Conservation (phyloP, 1,140 invertebrate species). For the Rhizoglyphus robini region DNA sequence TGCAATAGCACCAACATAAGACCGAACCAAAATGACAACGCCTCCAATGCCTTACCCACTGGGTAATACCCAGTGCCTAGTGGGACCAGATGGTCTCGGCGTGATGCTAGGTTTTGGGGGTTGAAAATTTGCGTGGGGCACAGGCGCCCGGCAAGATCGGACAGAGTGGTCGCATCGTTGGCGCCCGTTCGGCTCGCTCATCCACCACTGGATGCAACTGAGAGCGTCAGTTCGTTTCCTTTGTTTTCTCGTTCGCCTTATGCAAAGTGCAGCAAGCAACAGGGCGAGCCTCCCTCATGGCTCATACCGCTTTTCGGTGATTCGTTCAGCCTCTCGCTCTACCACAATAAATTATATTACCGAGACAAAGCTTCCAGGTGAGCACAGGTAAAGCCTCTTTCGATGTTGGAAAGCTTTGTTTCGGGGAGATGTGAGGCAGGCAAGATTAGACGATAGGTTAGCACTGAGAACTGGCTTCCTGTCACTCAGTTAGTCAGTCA, state of each 20-base stretch:
- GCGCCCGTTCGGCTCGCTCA: not conserved
- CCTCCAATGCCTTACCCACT: too few relatives aligned
- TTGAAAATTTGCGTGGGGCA: too few relatives aligned
- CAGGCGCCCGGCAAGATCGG: too few relatives aligned
- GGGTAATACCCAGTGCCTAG: too few relatives aligned
- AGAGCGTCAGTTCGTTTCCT: too few relatives aligned
- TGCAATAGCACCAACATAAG: too few relatives aligned
- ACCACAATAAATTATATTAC: slow-evolving; percentile 14
- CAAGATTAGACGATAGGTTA: slow-evolving; percentile 10
- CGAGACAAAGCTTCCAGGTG: slow-evolving; percentile 14
- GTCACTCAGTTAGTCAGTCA: slow-evolving; percentile 15
- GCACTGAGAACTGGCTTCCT: slow-evolving; percentile 12
- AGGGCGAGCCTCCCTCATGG: not conserved
- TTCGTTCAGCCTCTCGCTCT: slow-evolving; percentile 15
- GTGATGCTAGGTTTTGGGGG: too few relatives aligned
- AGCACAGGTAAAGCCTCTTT: slow-evolving; percentile 8
- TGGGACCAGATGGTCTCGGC: too few relatives aligned
- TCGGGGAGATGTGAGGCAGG: not conserved
- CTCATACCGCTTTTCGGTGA: slow-evolving; percentile 7
- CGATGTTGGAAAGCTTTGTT: not conserved
- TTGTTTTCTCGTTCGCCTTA: not conserved
- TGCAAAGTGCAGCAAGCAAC: not conserved
- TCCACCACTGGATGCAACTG: too few relatives aligned
- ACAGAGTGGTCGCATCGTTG: too few relatives aligned
- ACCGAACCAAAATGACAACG: too few relatives aligned